Evolutionary conservation across 2,888 invertebrate species (phyloP), one percentile per base, ranked within the genome.

Genomic region (Drosophila mulleri): DNA sequence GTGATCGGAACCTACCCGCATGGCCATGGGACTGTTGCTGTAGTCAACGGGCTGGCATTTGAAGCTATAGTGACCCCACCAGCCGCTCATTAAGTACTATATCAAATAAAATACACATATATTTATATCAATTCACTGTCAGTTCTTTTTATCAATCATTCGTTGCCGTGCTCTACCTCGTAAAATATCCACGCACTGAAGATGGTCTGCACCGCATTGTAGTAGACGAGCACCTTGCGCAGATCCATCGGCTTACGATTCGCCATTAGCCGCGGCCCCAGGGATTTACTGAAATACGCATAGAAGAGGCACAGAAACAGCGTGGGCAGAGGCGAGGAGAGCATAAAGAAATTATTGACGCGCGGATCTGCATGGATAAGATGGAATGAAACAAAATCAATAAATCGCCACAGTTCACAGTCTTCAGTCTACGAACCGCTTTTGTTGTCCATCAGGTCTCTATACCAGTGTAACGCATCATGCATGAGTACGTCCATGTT

Each of bases 131-230:
- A 6, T 20, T 54, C 39, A 32, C 39, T 23, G n/a, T 26, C 41
- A 23, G 12, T 23, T 4, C 37, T 7, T 29, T 4, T 35, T n/a
- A 26, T 39, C 37, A 35, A 32, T 18, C 44, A 6, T 14, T 29
- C 12, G n/a, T 3, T 8, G 37, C 3, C 9, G 32, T 4, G 50
- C 14, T 9, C 18, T 93, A 98, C 98, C 96, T 98, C 98, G 92
- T 97, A 96, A 94, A 98, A 98, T 93, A 98, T 96, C 96, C 97
- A 98, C 73, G 96, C 94, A 91, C 98, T 98, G 93, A 98, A 96
- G 83, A 97, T 90, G 37, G 98, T 98, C 94, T 98, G 98, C 90
- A 96, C 94, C 80, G 98, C 94, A 94, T 98, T 98, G 93, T 98
- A 98, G 78, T 96, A 93, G 83, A 98, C 95, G 91, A 98, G 95